Evolutionary conservation across 2,888 invertebrate species (phyloP).

Genomic region (Caenorhabditis sulstoni): DNA sequence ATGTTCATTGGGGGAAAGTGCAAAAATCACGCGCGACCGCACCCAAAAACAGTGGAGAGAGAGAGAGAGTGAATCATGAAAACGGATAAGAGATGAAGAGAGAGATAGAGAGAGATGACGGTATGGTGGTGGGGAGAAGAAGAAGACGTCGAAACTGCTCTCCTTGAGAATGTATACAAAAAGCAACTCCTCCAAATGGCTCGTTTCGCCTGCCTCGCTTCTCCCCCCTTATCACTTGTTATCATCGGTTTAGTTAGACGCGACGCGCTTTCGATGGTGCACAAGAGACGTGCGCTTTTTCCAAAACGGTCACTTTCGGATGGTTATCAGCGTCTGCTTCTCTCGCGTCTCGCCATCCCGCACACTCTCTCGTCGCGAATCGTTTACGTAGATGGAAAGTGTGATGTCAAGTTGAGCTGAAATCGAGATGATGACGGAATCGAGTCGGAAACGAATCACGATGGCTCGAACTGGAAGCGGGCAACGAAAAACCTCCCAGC

Average conservation of each 20-base stretch:
- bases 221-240: slow-evolving; percentile 41
- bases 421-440: slow-evolving; percentile 35
- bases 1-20: slow-evolving; percentile 50
- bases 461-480: slow-evolving; percentile 1
- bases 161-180: slow-evolving; percentile 22
- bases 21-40: slow-evolving; percentile 58
- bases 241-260: slow-evolving; percentile 39
- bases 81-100: slow-evolving; percentile 46
- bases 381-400: slow-evolving; percentile 40
- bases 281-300: slow-evolving; percentile 18
- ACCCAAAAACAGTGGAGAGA: slow-evolving; percentile 37
- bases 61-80: slow-evolving; percentile 44
- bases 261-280: slow-evolving; percentile 27
- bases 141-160: background rate
- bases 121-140: background rate
- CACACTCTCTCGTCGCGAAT: slow-evolving; percentile 38
- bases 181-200: slow-evolving; percentile 38
- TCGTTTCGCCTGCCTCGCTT: slow-evolving; percentile 16
- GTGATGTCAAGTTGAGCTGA: slow-evolving; percentile 54
- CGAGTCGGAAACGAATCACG: slow-evolving; percentile 24
- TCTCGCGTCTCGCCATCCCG: slow-evolving; percentile 1
- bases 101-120: slow-evolving; percentile 25
- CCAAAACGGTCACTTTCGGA: slow-evolving; percentile 48
- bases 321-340: slow-evolving; percentile 40
- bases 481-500: background rate